Evolutionary conservation across 2,888 invertebrate genomes (phyloP), one percentile per base, ranked within the genome.

Genomic region (Sarcophaga subvicina): DNA sequence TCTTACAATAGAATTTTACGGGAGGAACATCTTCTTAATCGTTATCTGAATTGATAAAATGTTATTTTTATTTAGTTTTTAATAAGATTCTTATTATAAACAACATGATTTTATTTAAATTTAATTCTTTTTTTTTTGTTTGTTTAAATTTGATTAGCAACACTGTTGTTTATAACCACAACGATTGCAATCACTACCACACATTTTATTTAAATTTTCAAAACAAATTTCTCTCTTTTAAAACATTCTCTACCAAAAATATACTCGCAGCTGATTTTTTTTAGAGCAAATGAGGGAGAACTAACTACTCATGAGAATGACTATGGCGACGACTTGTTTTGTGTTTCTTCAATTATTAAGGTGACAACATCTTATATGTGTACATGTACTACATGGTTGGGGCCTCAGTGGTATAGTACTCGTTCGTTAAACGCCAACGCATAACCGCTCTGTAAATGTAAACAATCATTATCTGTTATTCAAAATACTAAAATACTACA

Each of bases 381-480:
- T 71, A 71, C 54, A 60, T 10, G 47, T 60, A 72, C 17, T 37
- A 54, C 2, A 54, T 54, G 12, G 14, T 54, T 54, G 37, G 60
- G 60, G 10, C 59, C 71, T 82, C 77, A 83, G 66, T 83, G 60
- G 71, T 8, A 77, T 64, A 72, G 47, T 72, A 66, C 66, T 60
- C 47, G 82, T 77, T 72, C 77, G 72, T 62, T 67, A 73, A 73
- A 69, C 54, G 72, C 14, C 67, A 83, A 2, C 22, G 25, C 6
- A 45, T 4, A 59, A 66, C 25, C 71, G 77, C 72, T 47, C n/a
- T 49, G 20, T 49, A 27, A 75, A 47, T 77, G 64, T 60, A 77
- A 83, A 83, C 59, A 80, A 69, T 67, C 27, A 27, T 70, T 78
- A 78, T 67, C 63, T 60, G 59, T 82, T 70, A 54, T 67, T 76